These are phyloP conservation scores for Hydraecia micacea DNA, from an alignment of 2,888 invertebrate species.

Conservation along the genomic window DNA sequence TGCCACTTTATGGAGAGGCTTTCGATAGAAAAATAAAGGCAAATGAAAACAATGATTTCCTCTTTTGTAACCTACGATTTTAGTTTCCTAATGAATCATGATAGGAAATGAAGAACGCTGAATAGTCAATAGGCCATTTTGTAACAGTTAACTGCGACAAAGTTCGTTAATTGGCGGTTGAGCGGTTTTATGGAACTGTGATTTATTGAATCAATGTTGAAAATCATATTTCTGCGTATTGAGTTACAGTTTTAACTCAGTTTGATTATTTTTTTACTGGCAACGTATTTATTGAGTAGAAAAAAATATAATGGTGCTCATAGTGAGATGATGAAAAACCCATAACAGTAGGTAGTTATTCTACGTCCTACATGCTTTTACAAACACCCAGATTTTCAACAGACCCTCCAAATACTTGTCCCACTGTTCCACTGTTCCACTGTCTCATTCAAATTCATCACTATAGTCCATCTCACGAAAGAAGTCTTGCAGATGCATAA, in stretches of 20 bases:
- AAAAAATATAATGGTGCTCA: background rate
- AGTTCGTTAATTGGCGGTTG: slow-evolving; percentile 57
- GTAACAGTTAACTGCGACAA: slow-evolving; percentile 21
- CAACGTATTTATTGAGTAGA: slow-evolving; percentile 3
- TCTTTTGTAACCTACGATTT: slow-evolving; percentile 37
- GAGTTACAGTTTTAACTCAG: background rate
- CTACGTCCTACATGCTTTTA: background rate
- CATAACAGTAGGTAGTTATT: background rate
- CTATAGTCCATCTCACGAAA: background rate
- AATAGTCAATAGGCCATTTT: slow-evolving; percentile 32
- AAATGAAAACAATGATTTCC: slow-evolving; percentile 55
- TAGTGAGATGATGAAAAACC: background rate
- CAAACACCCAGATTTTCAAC: background rate
- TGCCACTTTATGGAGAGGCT: slow-evolving; percentile 32
- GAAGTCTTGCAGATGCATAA: background rate
- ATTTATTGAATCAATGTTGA: slow-evolving; percentile 41
- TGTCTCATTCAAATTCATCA: background rate
- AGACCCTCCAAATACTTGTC: background rate
- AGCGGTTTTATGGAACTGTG: slow-evolving; percentile 23
- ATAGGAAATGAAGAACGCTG: slow-evolving; percentile 3
- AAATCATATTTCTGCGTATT: slow-evolving; percentile 30
- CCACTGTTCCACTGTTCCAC: background rate
- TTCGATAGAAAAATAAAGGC: slow-evolving; percentile 53
- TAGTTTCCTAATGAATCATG: slow-evolving; percentile 30
- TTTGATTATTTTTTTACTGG: slow-evolving; percentile 13